Evolutionary conservation across 1,140 invertebrate genomes (phyloP).

Genomic region (Drosophila parabipectinata): DNA sequence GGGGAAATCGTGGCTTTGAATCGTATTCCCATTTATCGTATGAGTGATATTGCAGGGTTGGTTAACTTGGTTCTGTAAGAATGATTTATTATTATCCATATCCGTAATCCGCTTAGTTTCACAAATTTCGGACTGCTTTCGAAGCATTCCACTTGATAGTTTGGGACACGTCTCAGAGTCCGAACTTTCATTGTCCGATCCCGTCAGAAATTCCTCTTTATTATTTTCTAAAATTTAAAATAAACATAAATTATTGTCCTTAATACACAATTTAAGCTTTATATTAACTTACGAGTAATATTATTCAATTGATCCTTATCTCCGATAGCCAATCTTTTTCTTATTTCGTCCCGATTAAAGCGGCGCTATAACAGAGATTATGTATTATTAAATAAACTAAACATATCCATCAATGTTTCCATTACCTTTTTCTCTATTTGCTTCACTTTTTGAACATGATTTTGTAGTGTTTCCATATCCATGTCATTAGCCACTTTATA

Average conservation of each 20-base stretch:
- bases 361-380: conserved; percentile 7
- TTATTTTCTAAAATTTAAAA: neutral
- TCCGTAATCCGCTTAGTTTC: conserved; percentile 17
- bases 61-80: conserved; percentile 35
- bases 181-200: conserved; percentile 91
- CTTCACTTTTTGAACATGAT: conserved; percentile 33
- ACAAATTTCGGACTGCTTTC: conserved; percentile 20
- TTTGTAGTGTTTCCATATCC: conserved; percentile 37
- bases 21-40: conserved; percentile 13
- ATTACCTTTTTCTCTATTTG: conserved; percentile 40
- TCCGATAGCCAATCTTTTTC: conserved; percentile 36
- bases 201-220: conserved; percentile 87
- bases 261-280: neutral
- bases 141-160: conserved; percentile 47
- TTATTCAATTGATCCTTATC: conserved; percentile 24
- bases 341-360: conserved; percentile 34
- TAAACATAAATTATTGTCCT: neutral
- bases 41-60: conserved; percentile 13
- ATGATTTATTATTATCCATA: conserved; percentile 32
- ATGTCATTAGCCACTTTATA: conserved; percentile 39
- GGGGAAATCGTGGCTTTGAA: conserved; percentile 4
- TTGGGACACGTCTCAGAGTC: conserved; percentile 86
- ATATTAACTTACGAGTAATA: conserved; percentile 4
- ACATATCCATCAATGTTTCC: neutral
- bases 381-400: neutral